Evolutionary conservation across 2,797 vertebrate species (phyloP), one percentile per base, ranked within the genome.

Genomic region (Cyprinodon diabolis): DNA sequence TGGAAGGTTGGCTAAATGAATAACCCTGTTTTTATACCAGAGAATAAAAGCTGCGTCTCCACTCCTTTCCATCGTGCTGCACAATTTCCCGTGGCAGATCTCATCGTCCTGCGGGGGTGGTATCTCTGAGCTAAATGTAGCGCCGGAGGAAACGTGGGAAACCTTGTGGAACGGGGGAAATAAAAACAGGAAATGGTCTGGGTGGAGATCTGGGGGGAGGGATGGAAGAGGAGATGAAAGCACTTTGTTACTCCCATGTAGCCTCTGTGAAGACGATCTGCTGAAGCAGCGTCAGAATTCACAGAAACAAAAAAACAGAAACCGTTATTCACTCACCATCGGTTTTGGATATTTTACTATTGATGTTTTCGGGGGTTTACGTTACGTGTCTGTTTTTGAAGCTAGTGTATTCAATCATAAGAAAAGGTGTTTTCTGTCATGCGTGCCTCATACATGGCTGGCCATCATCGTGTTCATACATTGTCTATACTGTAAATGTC

Each of bases 191-290:
- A 90, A 88, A 86, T 67, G 84, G 76, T 55, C 72, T 2, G 15
- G 49, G 60, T 37, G 37, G 19, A 12, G 60, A 63, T 4, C 60
- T n/a, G 62, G 62, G 62, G n/a, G 52, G 66, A 10, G 14, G 30
- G 60, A 37, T 23, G 1, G 19, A 21, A 71, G 77, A 81, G 86
- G 84, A 84, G 76, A 81, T 89, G 35, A 82, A 82, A 89, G 91
- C 92, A 91, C 92, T 93, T 93, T 93, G 90, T 90, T 67, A 75
- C 83, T 77, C 87, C 84, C 84, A 55, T 55, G 86, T 78, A 57
- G 86, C 80, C 72, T 82, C 69, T 76, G 79, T 63, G 43, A 79
- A 82, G 82, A 86, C 8, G 71, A 80, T 82, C 86, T 76, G 84
- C 74, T 74, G 60, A 72, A 74, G 69, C 63, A 17, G 66, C 60